Base-by-base conservation (phyloP, 1,140 invertebrate genomes). In the Andrena cerasifolii region DNA sequence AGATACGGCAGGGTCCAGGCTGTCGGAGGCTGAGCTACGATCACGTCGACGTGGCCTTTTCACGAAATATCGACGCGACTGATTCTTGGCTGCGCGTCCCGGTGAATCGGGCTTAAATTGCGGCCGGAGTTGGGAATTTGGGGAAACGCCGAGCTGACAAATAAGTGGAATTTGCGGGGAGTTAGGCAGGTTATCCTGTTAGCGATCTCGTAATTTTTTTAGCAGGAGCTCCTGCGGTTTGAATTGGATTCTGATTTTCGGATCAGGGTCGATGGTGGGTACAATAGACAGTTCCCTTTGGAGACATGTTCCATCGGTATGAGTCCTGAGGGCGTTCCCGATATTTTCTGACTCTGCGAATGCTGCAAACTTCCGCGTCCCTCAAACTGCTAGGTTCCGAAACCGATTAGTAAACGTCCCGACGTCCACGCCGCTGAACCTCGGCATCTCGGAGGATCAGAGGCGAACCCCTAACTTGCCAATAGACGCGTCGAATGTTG, bases 341-440 rank as follows among this genome's bases (percentile, higher is more conserved):
- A 3, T 40, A 40, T 10, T 40, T 40, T 10, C 36, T 10, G 10
- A 40, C 10, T 10, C 10, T 40, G 4, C 36, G 10, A 40, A 40
- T 40, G 36, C 10, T 0, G 45, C 7, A 24, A 51, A 6, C 16
- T 26, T 14, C 3, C 2, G 26, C 40, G 40, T 14, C 36, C 26
- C 40, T 21, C 18, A 18, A 24, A 24, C 18, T 18, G 14, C 51
- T 24, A n/a, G n/a, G n/a, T n/a, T n/a, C n/a, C 16, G 53, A 18
- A 67, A 67, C 16, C 65, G 65, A n/a, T n/a, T n/a, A n/a, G n/a
- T n/a, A n/a, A 67, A 6, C 49, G 33, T 53, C 28, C 49, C 65
- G 18, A 1, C 3, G 47, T 2, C n/a, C 31, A 33, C 18, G 49
- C 28, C 6, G 65, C 4, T 14, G 0, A 26, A 36, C 51, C 49